These are phyloP conservation scores for Apostichopus californicus DNA, from an alignment of 35 echinoderm and acorn worm species.

Conservation along the genomic window DNA sequence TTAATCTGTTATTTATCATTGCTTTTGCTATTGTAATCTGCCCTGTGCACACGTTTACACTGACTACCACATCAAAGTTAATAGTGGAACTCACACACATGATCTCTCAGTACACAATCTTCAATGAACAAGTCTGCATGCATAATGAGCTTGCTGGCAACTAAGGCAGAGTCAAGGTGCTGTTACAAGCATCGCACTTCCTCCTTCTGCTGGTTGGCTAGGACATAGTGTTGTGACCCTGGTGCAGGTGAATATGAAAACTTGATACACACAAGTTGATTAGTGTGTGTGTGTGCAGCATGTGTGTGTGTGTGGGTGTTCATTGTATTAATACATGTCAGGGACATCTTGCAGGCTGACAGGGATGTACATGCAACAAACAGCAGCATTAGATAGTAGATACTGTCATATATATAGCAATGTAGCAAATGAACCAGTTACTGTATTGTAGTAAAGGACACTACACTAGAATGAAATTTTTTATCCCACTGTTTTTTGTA, in stretches of 20 bases:
- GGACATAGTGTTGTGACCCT: background rate
- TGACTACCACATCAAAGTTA: conserved; percentile 42
- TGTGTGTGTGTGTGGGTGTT: too few relatives aligned
- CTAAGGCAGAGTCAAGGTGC: conserved; percentile 56
- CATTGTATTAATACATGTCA: background rate
- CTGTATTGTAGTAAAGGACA: too few relatives aligned
- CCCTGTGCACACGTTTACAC: conserved; percentile 22
- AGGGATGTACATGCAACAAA: too few relatives aligned
- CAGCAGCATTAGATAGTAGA: too few relatives aligned
- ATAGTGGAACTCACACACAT: conserved; percentile 37
- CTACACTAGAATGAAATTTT: too few relatives aligned
- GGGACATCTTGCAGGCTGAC: background rate
- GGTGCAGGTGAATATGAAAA: background rate
- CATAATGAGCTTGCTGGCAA: conserved; percentile 58
- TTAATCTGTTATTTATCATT: conserved; percentile 49
- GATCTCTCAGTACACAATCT: conserved; percentile 31
- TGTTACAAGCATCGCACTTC: conserved; percentile 6
- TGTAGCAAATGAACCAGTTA: too few relatives aligned
- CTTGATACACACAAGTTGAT: conserved; percentile 3
- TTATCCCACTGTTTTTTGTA: too few relatives aligned
- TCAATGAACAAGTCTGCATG: conserved; percentile 45
- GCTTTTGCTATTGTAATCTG: conserved; percentile 34
- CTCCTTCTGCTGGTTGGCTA: background rate
- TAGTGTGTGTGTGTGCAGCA: background rate
- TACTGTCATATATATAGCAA: too few relatives aligned